phyloP scores from a whole-genome alignment of 2,113 vertebrate genomes.

The Taxidea taxus region DNA sequence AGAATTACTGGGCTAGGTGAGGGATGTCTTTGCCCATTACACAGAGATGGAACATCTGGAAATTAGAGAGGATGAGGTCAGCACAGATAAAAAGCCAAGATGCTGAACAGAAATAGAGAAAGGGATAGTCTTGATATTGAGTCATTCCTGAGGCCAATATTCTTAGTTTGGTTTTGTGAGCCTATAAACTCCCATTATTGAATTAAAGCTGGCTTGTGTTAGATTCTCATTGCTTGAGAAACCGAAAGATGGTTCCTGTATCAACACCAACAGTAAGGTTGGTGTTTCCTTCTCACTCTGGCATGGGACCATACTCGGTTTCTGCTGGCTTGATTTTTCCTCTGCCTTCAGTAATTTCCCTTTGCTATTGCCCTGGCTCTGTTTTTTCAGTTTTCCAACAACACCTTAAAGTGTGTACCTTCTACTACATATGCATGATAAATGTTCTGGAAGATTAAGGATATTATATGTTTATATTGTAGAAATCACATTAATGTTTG shows the following conservation, averaged over 20 bases:
- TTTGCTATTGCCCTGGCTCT: neutral
- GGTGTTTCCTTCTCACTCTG: neutral
- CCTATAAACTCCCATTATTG: neutral
- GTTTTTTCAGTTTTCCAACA: slow-evolving; percentile 10
- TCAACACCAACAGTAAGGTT: neutral
- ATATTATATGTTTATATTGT: neutral
- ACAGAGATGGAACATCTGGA: neutral
- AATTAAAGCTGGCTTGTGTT: neutral
- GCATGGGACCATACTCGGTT: neutral
- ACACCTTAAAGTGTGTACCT: neutral
- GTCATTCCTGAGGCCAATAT: neutral
- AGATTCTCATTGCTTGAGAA: neutral
- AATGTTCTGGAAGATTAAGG: neutral
- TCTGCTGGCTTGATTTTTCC: neutral
- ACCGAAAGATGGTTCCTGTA: neutral
- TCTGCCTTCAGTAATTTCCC: neutral
- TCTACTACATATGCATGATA: neutral
- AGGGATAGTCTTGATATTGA: neutral
- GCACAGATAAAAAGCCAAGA: neutral
- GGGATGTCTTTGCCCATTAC: neutral
- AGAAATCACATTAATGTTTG: neutral
- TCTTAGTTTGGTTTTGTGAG: neutral
- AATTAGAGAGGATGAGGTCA: neutral
- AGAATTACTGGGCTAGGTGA: neutral
- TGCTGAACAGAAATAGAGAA: neutral